A percentile compares a stretch with the other conserved stretches of the same genome.
These are phyloP conservation scores for Oreonectes daqikongensis DNA, from an alignment of 2,797 vertebrate genomes.

Conservation along the genomic window DNA sequence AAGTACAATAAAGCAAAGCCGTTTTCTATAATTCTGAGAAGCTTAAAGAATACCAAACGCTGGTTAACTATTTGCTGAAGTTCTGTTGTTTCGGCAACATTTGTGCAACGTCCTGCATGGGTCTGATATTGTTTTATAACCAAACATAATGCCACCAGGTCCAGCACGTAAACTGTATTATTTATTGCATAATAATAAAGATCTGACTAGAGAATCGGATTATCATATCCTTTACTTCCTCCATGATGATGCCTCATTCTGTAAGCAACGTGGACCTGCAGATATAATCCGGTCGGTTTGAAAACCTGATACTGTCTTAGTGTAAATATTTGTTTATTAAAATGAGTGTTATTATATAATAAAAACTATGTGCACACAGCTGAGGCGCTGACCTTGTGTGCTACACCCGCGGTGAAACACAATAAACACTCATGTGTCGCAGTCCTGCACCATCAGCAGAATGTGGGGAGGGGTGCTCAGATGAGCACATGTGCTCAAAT, in stretches of 20 bases:
- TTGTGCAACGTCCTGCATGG: not conserved
- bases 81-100: constrained; percentile 42
- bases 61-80: constrained; percentile 41
- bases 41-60: too few relatives aligned
- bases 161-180: constrained; percentile 1
- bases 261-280: constrained; percentile 28
- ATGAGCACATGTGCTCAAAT: too few relatives aligned
- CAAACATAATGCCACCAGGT: constrained; percentile 1
- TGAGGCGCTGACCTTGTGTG: not conserved
- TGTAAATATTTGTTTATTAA: not conserved
- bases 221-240: constrained; percentile 27
- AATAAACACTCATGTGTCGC: constrained; percentile 21
- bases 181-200: constrained; percentile 41
- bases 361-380: not conserved
- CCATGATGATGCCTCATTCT: constrained; percentile 15
- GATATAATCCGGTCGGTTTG: constrained; percentile 2
- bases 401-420: constrained; percentile 19
- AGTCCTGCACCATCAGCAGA: constrained; percentile 13
- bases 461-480: constrained; percentile 4
- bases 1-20: constrained; percentile 1
- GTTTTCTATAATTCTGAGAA: not conserved
- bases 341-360: not conserved
- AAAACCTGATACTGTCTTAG: constrained; percentile 21
- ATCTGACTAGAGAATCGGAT: constrained; percentile 32
- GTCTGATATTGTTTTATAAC: not conserved